phyloP scores from a whole-genome alignment of 2,888 invertebrate genomes.

The Cyclophora punctaria region DNA sequence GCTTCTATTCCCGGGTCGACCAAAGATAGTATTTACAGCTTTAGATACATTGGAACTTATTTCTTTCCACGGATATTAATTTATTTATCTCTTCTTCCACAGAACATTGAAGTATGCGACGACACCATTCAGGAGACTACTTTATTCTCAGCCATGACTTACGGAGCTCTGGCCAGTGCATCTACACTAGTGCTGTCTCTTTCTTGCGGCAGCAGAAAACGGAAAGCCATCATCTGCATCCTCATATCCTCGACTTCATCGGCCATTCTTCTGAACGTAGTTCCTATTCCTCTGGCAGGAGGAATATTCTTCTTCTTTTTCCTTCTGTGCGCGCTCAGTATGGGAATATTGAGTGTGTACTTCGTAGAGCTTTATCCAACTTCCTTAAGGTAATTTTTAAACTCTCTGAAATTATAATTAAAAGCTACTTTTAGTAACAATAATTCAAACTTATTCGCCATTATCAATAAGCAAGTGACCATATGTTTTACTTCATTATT shows the following conservation, averaged over 20 bases:
- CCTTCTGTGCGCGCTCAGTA: slow-evolving; percentile 55
- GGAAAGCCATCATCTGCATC: slow-evolving; percentile 57
- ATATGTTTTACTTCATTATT: neutral
- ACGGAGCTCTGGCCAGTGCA: slow-evolving; percentile 58
- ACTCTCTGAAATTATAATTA: no score
- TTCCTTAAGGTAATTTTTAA: slow-evolving; percentile 45
- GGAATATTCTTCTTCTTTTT: slow-evolving; percentile 66
- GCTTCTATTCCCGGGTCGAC: no score
- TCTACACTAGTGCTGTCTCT: slow-evolving; percentile 58
- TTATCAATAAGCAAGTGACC: no score
- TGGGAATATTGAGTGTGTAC: slow-evolving; percentile 66
- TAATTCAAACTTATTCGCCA: no score
- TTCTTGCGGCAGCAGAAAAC: slow-evolving; percentile 55
- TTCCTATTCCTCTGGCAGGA: slow-evolving; percentile 53
- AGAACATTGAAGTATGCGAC: slow-evolving; percentile 47
- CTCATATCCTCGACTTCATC: slow-evolving; percentile 40
- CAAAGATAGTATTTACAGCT: no score
- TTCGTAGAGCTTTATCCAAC: slow-evolving; percentile 68
- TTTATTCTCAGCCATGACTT: slow-evolving; percentile 59
- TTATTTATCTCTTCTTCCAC: slow-evolving; percentile 5
- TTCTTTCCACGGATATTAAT: no score
- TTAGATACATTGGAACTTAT: no score
- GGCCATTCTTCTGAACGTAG: slow-evolving; percentile 50
- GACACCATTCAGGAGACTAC: slow-evolving; percentile 64
- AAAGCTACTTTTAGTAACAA: no score